Conservation (phyloP, 2,888 invertebrate genomes). For the Elmis aenea region DNA sequence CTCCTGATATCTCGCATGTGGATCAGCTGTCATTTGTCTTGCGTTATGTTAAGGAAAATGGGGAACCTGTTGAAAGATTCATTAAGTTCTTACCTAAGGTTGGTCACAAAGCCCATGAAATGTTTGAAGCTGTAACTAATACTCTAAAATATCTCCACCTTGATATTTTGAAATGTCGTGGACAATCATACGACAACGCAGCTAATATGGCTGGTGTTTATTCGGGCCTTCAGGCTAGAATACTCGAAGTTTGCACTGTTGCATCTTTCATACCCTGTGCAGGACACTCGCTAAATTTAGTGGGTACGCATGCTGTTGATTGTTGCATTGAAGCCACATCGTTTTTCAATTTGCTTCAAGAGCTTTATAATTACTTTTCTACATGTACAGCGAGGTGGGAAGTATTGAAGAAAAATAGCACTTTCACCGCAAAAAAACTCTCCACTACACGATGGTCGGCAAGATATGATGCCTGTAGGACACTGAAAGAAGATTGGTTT, state of each 20-base stretch:
- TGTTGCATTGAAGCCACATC: constrained; percentile 8
- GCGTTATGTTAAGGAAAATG: constrained; percentile 20
- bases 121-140: constrained; percentile 7
- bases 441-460: constrained; percentile 1
- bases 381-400: constrained; percentile 8
- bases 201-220: constrained; percentile 17
- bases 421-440: background rate
- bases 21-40: constrained; percentile 28
- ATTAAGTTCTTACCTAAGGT: constrained; percentile 16
- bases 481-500: constrained; percentile 1
- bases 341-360: constrained; percentile 15
- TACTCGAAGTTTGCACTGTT: background rate
- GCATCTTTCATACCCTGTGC: constrained; percentile 17
- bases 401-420: constrained; percentile 2
- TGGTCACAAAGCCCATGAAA: constrained; percentile 20
- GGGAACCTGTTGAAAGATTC: constrained; percentile 20
- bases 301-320: constrained; percentile 13
- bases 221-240: constrained; percentile 9
- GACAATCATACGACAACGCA: constrained; percentile 5
- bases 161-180: constrained; percentile 1
- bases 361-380: constrained; percentile 13
- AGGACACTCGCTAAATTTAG: constrained; percentile 20
- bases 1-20: constrained; percentile 24
- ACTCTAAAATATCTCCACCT: background rate
- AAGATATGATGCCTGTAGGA: background rate